These are phyloP conservation scores for Papilio helenus DNA, from an alignment of 1,140 invertebrate genomes.

Conservation along the genomic window DNA sequence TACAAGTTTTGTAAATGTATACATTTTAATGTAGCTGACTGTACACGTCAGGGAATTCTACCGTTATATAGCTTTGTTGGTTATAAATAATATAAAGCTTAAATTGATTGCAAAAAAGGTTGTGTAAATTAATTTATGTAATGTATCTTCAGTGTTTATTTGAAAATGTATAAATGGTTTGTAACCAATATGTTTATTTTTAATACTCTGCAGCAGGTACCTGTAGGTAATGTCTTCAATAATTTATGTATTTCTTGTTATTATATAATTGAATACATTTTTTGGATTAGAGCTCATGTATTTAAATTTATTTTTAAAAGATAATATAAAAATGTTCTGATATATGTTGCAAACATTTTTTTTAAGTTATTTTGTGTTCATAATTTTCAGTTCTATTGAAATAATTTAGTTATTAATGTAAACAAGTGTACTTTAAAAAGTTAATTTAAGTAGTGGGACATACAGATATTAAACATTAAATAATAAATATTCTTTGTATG, in stretches of 20 bases:
- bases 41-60: too few relatives aligned
- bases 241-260: background rate
- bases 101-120: background rate
- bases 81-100: background rate
- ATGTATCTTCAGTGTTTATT: background rate
- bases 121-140: background rate
- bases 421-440: background rate
- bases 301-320: too few relatives aligned
- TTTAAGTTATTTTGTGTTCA: background rate
- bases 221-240: background rate
- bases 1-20: too few relatives aligned
- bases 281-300: too few relatives aligned
- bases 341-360: too few relatives aligned
- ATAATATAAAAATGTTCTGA: too few relatives aligned
- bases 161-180: background rate
- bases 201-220: background rate
- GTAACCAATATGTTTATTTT: background rate
- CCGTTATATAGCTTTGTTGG: background rate
- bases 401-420: background rate
- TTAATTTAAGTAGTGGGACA: background rate
- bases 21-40: too few relatives aligned
- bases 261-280: background rate
- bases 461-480: background rate
- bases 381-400: background rate
- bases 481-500: constrained; percentile 47